Base-by-base conservation (phyloP, 2,113 vertebrate genomes). In the Neodontobutis hainanensis region DNA sequence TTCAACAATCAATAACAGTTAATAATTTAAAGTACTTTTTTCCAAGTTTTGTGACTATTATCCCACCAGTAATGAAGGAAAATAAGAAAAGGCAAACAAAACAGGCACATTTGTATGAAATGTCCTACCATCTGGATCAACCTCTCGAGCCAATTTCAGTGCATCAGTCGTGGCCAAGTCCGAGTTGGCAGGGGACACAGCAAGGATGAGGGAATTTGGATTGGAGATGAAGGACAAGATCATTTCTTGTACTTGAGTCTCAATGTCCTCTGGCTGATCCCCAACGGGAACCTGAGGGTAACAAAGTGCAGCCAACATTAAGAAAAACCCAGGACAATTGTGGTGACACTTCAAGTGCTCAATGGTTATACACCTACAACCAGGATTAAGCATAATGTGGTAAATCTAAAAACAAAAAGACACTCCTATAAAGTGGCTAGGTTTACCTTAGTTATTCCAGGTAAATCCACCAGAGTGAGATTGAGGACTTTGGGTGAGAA, bases 381-480 rank as follows among this genome's bases (percentile, higher is more conserved):
- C 47, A 63, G 35, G 16, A 27, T 53, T 44, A 61, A 66, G 65
- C 12, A 43, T 5, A 5, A 62, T 58, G 3, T 65, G 73, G 10
- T 8, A 44, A 6, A 70, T 40, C 32, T 67, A 1, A 62, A 15
- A 63, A 5, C 53, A 47, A 57, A 68, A 38, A 12, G 40, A 50
- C 34, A 75, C 44, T 32, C 3, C 15, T 36, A 0, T 43, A 4
- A 53, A 58, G 42, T 12, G 49, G 34, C 56, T 59, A 14, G 11
- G 35, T 65, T 69, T 88, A 94, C 93, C 91, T 94, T 94, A 34
- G 93, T 94, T 59, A 94, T 94, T 68, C 93, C 94, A 38, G 94
- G 94, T 76, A 94, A 85, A 77, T 94, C 94, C 11, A 94, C 92
- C 53, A 94, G 81, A 1, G 92, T 93, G 46, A 94, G 85, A 80